Evolutionary conservation across 2,113 vertebrate species (phyloP).

Genomic region (Aspiorhynchus laticeps): DNA sequence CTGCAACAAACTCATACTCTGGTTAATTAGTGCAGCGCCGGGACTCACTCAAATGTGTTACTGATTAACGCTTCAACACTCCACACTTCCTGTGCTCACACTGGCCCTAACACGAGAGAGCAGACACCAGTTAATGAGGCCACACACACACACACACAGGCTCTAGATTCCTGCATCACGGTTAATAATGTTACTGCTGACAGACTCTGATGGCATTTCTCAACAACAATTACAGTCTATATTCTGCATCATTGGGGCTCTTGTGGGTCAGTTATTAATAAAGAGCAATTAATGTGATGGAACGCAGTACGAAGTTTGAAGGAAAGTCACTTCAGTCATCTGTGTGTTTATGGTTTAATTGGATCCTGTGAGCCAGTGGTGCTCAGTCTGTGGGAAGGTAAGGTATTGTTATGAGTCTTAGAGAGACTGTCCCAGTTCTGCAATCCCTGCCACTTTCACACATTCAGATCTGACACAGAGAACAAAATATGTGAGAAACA

Average conservation of each 20-base stretch:
- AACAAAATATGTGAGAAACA: not conserved
- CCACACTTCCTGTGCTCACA: slow-evolving; percentile 18
- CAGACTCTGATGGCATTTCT: slow-evolving; percentile 27
- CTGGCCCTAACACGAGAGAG: not conserved
- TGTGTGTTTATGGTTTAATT: not conserved
- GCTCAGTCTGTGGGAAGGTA: not conserved
- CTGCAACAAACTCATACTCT: not conserved
- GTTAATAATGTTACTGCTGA: not conserved
- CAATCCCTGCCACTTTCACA: not conserved
- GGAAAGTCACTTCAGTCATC: not conserved
- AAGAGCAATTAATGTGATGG: not conserved
- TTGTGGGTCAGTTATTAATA: slow-evolving; percentile 15
- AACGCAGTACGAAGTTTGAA: not conserved
- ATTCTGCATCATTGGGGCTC: not conserved
- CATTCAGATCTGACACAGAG: not conserved
- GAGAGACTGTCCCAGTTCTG: not conserved
- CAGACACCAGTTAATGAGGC: not conserved
- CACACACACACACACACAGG: not conserved
- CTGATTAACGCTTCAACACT: slow-evolving; percentile 5
- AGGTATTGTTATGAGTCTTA: not conserved
- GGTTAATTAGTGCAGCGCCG: slow-evolving; percentile 1
- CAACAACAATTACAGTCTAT: not conserved
- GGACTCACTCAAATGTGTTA: not conserved
- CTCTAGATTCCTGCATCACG: not conserved
- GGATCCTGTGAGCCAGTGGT: not conserved